These are phyloP conservation scores for Operophtera brumata DNA, from an alignment of 2,888 invertebrate genomes.

Conservation along the genomic window DNA sequence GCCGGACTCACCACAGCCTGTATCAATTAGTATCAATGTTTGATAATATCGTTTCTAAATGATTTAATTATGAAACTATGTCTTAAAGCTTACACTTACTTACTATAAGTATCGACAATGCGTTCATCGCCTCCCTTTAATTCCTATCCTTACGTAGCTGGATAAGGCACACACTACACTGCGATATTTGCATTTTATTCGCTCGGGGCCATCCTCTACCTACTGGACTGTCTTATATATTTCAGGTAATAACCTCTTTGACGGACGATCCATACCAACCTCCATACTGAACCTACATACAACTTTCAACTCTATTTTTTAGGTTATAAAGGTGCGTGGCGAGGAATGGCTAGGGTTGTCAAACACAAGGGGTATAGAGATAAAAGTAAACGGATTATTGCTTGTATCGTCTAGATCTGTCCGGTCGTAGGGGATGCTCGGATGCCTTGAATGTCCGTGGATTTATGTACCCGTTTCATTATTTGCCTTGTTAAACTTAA, in stretches of 20 bases:
- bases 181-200: slow-evolving; percentile 77
- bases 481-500: slow-evolving; percentile 32
- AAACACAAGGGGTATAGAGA: slow-evolving; percentile 65
- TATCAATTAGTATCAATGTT: no score
- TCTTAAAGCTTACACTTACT: no score
- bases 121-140: slow-evolving; percentile 34
- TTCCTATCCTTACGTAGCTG: slow-evolving; percentile 42
- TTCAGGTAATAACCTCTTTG: slow-evolving; percentile 80
- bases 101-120: no score
- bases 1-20: no score
- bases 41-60: no score
- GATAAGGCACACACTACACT: slow-evolving; percentile 51
- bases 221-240: slow-evolving; percentile 62
- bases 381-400: slow-evolving; percentile 79
- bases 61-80: no score
- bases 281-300: slow-evolving; percentile 11
- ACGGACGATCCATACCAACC: slow-evolving; percentile 53
- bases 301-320: slow-evolving; percentile 17
- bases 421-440: slow-evolving; percentile 37
- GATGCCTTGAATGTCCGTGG: slow-evolving; percentile 24
- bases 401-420: slow-evolving; percentile 66
- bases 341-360: slow-evolving; percentile 39
- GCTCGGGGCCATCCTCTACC: slow-evolving; percentile 54
- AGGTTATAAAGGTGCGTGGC: slow-evolving; percentile 22
- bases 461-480: slow-evolving; percentile 35